A percentile compares a stretch with the other conserved stretches of the same genome.
These are phyloP conservation scores for Muscicapa striata DNA, from an alignment of 2,797 vertebrate species.

Conservation along the genomic window DNA sequence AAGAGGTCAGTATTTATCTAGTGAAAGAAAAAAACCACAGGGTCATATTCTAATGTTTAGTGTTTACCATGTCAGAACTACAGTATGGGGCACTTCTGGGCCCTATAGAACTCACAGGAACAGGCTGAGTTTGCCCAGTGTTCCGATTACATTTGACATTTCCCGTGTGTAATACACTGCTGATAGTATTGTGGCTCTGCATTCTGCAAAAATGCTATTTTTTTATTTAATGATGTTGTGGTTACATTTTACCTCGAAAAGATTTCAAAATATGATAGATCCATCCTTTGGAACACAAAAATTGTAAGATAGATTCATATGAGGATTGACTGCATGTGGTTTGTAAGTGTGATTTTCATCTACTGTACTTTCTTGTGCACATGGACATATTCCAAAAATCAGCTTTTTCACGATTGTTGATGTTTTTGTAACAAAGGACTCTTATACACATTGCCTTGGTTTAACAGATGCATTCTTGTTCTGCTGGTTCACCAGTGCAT, in stretches of 20 bases:
- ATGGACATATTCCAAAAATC: not conserved
- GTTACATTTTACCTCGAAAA: not conserved
- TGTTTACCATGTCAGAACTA: not conserved
- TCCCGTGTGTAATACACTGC: not conserved
- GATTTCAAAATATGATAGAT: not conserved
- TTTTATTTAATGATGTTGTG: accelerated
- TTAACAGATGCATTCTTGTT: slow-evolving; percentile 15
- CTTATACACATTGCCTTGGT: not conserved
- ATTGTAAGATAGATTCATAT: not conserved
- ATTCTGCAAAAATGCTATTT: not conserved
- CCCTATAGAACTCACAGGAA: not conserved
- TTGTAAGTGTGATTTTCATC: not conserved
- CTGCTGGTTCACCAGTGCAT: not conserved
- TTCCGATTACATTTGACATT: not conserved
- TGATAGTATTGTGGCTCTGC: not conserved
- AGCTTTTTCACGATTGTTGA: not conserved
- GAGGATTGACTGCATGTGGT: not conserved
- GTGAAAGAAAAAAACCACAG: not conserved
- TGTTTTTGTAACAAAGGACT: not conserved
- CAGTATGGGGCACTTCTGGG: not conserved
- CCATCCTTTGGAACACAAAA: not conserved
- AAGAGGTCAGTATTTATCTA: not conserved
- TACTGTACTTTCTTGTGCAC: not conserved
- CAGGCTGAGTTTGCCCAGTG: not conserved
- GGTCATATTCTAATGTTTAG: too few species aligned